Base-by-base conservation (phyloP, 1,140 invertebrate species). In the Pemphigus obesinymphae region DNA sequence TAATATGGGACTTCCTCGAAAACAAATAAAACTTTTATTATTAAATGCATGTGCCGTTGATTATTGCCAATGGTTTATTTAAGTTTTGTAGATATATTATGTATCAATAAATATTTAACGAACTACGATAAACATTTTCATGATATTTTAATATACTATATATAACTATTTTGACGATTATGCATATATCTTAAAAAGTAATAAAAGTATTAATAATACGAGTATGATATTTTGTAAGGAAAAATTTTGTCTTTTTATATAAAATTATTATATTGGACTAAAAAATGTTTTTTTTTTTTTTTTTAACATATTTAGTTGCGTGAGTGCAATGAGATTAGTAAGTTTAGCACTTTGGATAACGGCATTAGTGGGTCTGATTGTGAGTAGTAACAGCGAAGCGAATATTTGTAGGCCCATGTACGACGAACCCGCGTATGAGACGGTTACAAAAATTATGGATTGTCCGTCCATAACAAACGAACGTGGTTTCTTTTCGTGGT, bases 391-490 rank as follows among this genome's bases (percentile, higher is more conserved):
- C 63, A 83, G 84, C 6, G 85, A 86, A 53, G 84, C 84, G 85
- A 90, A 91, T 82, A 86, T 92, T 20, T 93, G 91, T 83, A 88
- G 90, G 66, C 88, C 91, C 0, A 85, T 92, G 3, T 90, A 91
- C 85, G 90, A 91, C 66, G 86, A 87, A 37, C 89, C 89, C 3
- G 85, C 90, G 58, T 92, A 90, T 84, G 86, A 87, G 20, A 88
- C 89, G n/a, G 85, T 92, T 26, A 87, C 88, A 53, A 88, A 88
- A 83, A 87, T 92, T 34, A 86, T 92, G 73, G 90, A 92, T 85
- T 87, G 88, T 68, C 90, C 90, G 6, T 90, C 90, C 37, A 87
- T 91, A 61, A 85, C 83, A 4, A 72, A 53, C n/a, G 45, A 89
- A 45, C 86, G 88, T 58, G 91, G 91, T 26, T 89, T 91, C 73